A percentile compares a stretch with the other conserved stretches of the same genome.
These are phyloP conservation scores for Brienomyrus longianalis DNA, from an alignment of 2,113 vertebrate genomes.

Conservation along the genomic window DNA sequence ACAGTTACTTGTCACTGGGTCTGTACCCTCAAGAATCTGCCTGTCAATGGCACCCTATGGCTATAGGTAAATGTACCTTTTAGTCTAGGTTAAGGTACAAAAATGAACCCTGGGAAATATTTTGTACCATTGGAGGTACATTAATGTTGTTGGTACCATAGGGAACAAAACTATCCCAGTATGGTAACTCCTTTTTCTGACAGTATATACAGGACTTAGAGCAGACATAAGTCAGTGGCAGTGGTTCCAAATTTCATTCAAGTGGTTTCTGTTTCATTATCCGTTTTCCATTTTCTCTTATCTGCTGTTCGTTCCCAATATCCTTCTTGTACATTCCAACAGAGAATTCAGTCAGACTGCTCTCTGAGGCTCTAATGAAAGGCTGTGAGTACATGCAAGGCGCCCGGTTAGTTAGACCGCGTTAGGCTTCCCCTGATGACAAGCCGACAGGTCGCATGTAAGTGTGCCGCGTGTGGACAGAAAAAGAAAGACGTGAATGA, in stretches of 20 bases:
- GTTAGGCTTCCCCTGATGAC: background rate
- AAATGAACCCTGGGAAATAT: background rate
- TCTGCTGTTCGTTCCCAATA: background rate
- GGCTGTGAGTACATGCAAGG: background rate
- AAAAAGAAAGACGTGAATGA: background rate
- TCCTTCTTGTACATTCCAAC: background rate
- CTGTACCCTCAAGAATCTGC: background rate
- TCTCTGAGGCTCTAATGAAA: background rate
- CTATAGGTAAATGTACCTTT: background rate
- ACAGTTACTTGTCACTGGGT: background rate
- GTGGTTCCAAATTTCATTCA: background rate
- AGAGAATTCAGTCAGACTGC: background rate
- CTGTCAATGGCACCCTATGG: background rate
- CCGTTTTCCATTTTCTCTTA: background rate
- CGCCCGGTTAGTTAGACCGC: background rate
- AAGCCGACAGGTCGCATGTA: background rate
- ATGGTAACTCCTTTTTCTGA: background rate
- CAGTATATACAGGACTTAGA: background rate
- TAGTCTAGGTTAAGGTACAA: background rate
- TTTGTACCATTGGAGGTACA: background rate
- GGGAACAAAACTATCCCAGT: background rate
- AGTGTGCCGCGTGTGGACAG: background rate
- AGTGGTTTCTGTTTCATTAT: background rate
- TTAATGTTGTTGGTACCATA: background rate
- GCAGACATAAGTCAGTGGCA: background rate